These are phyloP conservation scores for Lycia hirtaria DNA, from an alignment of 2,888 invertebrate species.

Conservation along the genomic window DNA sequence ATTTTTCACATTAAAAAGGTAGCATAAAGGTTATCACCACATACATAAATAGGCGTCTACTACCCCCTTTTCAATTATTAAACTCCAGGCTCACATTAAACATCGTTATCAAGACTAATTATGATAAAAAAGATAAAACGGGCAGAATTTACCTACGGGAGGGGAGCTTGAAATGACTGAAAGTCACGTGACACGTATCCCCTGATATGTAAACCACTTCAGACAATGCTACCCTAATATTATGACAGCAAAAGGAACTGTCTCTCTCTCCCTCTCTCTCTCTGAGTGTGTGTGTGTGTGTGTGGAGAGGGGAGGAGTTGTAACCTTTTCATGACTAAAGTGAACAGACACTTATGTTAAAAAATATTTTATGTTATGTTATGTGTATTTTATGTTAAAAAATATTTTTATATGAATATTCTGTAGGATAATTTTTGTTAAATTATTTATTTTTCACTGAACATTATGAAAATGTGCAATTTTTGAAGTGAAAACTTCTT, in stretches of 20 bases:
- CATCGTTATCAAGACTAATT: slow-evolving; percentile 40
- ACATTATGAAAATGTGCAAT: too few species aligned
- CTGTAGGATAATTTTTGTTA: too few species aligned
- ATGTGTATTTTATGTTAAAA: too few species aligned
- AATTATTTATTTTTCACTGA: too few species aligned
- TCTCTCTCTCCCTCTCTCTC: too few species aligned
- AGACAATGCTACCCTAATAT: not conserved
- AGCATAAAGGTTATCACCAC: slow-evolving; percentile 16
- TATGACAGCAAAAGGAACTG: not conserved
- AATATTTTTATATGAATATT: too few species aligned
- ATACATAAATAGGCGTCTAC: slow-evolving; percentile 15
- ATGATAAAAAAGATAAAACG: slow-evolving; percentile 41
- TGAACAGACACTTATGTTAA: too few species aligned
- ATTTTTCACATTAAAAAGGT: not conserved
- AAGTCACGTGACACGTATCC: slow-evolving; percentile 54
- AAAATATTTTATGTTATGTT: too few species aligned
- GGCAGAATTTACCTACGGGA: slow-evolving; percentile 24
- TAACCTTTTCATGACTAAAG: too few species aligned
- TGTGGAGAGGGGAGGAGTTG: too few species aligned
- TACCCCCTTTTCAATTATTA: slow-evolving; percentile 40
- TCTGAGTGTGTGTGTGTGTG: too few species aligned
- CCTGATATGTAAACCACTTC: not conserved
- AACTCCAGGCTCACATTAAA: slow-evolving; percentile 34
- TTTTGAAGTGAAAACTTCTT: too few species aligned
- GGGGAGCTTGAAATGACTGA: slow-evolving; percentile 49